These are phyloP conservation scores for Timema cristinae DNA, from an alignment of 2,888 invertebrate genomes.

Conservation along the genomic window DNA sequence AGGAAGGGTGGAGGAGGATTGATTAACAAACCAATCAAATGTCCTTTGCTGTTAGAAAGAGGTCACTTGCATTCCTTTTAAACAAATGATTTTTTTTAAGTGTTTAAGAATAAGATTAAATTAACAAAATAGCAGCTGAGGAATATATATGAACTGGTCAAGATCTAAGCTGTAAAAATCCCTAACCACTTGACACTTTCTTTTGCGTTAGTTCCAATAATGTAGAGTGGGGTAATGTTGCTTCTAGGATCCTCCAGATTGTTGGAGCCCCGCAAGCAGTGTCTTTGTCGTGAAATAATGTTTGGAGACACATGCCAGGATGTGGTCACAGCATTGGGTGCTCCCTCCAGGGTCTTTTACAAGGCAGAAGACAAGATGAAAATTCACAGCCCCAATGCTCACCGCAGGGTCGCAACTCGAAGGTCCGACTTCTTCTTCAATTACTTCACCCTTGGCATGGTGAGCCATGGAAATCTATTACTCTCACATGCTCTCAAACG, in stretches of 20 bases:
- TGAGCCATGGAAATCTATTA: conserved; percentile 47
- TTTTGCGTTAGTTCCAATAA: neutral
- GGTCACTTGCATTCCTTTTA: too few species aligned
- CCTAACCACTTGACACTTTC: too few species aligned
- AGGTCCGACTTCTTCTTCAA: conserved; percentile 98
- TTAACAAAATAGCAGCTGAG: too few species aligned
- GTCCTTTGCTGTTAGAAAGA: too few species aligned
- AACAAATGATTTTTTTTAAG: too few species aligned
- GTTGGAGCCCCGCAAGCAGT: conserved; percentile 46
- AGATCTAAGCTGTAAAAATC: too few species aligned
- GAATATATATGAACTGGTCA: too few species aligned
- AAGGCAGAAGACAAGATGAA: conserved; percentile 99
- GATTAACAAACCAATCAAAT: too few species aligned
- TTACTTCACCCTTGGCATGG: conserved; percentile 94
- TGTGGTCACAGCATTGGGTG: conserved; percentile 83
- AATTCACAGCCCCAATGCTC: conserved; percentile 86
- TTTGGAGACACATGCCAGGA: conserved; percentile 87
- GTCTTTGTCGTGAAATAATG: conserved; percentile 64
- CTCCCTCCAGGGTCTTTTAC: conserved; percentile 89
- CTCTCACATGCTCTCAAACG: too few species aligned
- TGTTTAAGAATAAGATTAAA: too few species aligned
- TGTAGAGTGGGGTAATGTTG: neutral
- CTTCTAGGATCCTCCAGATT: conserved; percentile 35
- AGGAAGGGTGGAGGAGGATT: too few species aligned
- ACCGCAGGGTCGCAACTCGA: conserved; percentile 69